Conservation (phyloP, 2,797 vertebrate genomes). For the Girardinus metallicus region DNA sequence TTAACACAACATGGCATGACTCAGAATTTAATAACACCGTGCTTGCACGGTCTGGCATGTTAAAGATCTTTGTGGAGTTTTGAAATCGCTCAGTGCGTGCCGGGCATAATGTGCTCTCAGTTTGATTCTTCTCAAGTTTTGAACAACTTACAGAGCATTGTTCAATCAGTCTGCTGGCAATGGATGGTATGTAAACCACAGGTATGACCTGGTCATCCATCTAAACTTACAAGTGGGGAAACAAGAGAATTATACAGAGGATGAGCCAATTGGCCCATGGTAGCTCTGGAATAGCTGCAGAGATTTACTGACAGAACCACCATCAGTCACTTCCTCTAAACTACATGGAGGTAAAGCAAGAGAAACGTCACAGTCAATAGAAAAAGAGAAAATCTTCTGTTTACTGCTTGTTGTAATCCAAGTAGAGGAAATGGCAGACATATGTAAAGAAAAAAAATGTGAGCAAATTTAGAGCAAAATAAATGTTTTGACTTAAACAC, state of each 20-base stretch:
- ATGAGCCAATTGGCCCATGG: not conserved
- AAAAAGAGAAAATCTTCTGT: not conserved
- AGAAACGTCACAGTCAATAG: not conserved
- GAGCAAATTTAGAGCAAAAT: not conserved
- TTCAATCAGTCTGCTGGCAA: not conserved
- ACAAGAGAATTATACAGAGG: not conserved
- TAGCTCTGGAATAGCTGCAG: not conserved
- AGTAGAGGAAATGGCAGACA: not conserved
- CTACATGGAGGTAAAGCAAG: not conserved
- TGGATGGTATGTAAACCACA: not conserved
- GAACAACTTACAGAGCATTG: not conserved
- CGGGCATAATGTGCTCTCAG: not conserved
- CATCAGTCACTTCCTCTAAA: not conserved
- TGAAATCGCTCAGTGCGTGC: not conserved
- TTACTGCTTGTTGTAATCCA: not conserved
- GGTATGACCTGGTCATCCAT: not conserved
- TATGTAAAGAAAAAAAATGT: not conserved
- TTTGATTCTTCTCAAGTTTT: not conserved
- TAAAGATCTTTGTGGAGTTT: not conserved
- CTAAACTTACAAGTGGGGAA: not conserved
- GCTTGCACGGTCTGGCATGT: not conserved
- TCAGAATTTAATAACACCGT: not conserved
- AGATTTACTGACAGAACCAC: not conserved
- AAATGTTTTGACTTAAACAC: not conserved
- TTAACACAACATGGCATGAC: not conserved